Conservation (phyloP, 2,113 vertebrate species). For the Hipposideros armiger region DNA sequence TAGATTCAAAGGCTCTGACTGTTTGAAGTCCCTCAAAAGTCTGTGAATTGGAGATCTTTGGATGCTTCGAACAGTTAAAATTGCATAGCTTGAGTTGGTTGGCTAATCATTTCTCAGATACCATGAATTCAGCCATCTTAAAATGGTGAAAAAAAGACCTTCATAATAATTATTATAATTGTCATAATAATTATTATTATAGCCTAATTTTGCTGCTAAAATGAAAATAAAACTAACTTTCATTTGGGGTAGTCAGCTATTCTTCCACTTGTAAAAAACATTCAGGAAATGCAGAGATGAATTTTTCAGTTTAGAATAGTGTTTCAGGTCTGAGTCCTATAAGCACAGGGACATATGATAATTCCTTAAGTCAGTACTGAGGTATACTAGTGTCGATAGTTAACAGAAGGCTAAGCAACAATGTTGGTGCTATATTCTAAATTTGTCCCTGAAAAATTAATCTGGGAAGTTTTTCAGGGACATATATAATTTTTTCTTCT, state of each 20-base stretch:
- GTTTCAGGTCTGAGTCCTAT: background rate
- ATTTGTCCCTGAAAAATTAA: background rate
- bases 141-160: background rate
- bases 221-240: conserved; percentile 6
- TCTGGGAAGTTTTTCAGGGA: background rate
- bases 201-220: background rate
- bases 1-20: conserved; percentile 70
- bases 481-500: background rate
- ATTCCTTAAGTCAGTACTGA: background rate
- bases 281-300: background rate
- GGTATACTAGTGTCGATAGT: background rate
- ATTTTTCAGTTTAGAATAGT: background rate
- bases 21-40: conserved; percentile 72
- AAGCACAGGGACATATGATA: background rate
- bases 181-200: background rate
- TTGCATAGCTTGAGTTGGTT: conserved; percentile 25
- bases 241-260: background rate
- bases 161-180: background rate
- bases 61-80: conserved; percentile 55
- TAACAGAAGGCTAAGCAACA: background rate
- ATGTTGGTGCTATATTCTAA: background rate
- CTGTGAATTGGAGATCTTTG: conserved; percentile 69
- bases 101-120: conserved; percentile 44
- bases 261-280: background rate
- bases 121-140: conserved; percentile 40